These are phyloP conservation scores for Theocolax elegans DNA, from an alignment of 1,140 invertebrate species.

Conservation along the genomic window DNA sequence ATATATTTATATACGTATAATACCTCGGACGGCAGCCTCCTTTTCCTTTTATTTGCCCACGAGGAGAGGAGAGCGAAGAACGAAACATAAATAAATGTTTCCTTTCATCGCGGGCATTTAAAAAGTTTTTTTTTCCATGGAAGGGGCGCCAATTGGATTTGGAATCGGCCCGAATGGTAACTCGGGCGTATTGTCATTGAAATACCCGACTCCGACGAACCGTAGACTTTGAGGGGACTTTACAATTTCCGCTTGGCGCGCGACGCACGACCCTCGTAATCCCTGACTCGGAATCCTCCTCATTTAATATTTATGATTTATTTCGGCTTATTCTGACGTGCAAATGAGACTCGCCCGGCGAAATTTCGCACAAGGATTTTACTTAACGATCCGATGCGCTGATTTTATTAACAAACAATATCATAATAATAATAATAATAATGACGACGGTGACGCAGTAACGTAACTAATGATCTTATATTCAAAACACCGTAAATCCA, in stretches of 20 bases:
- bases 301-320: slow-evolving; percentile 70
- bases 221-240: slow-evolving; percentile 46
- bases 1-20: too few relatives aligned
- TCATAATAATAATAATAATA: too few relatives aligned
- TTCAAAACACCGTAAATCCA: too few relatives aligned
- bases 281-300: slow-evolving; percentile 57
- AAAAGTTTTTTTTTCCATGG: slow-evolving; percentile 28
- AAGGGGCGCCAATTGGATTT: slow-evolving; percentile 33
- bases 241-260: slow-evolving; percentile 59
- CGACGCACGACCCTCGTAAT: slow-evolving; percentile 58
- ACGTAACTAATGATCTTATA: too few relatives aligned
- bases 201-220: slow-evolving; percentile 50
- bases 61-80: too few relatives aligned
- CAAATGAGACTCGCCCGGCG: slow-evolving; percentile 51
- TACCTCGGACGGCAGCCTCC: too few relatives aligned
- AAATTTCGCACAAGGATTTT: slow-evolving; percentile 37
- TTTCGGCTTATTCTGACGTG: slow-evolving; percentile 67
- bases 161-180: slow-evolving; percentile 23
- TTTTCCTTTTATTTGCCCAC: too few relatives aligned
- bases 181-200: slow-evolving; percentile 62
- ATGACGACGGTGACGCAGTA: too few relatives aligned
- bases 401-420: neutral
- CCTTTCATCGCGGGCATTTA: slow-evolving; percentile 26
- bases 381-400: neutral
- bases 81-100: slow-evolving; percentile 34